These are phyloP conservation scores for Campaea margaritaria DNA, from an alignment of 2,888 invertebrate species.

Conservation along the genomic window DNA sequence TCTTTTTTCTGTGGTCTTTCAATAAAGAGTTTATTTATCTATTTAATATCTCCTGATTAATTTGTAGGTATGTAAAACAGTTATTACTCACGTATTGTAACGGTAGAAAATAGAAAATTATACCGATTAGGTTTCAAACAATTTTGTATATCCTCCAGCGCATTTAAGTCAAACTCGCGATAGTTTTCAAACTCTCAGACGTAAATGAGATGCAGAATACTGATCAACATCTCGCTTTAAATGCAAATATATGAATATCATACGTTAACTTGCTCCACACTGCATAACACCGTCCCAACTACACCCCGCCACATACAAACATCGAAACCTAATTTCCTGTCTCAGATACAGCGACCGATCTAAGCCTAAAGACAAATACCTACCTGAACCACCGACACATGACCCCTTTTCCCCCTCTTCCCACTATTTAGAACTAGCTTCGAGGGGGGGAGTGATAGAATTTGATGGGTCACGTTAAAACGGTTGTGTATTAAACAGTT, in stretches of 20 bases:
- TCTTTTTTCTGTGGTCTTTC: too few relatives aligned
- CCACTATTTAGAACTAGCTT: slow-evolving; percentile 19
- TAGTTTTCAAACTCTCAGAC: too few relatives aligned
- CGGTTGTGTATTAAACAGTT: slow-evolving; percentile 45
- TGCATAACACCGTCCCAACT: slow-evolving; percentile 58
- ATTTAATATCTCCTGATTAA: too few relatives aligned
- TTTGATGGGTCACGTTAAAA: slow-evolving; percentile 45
- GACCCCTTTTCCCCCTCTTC: slow-evolving; percentile 48
- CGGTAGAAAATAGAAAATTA: too few relatives aligned
- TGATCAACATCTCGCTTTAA: neutral
- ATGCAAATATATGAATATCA: slow-evolving; percentile 2
- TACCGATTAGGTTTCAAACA: too few relatives aligned
- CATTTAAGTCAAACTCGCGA: too few relatives aligned
- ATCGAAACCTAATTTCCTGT: slow-evolving; percentile 85
- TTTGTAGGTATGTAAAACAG: too few relatives aligned
- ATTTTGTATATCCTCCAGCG: too few relatives aligned
- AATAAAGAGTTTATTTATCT: too few relatives aligned
- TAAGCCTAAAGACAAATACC: slow-evolving; percentile 81
- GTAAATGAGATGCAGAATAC: too few relatives aligned
- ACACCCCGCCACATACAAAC: slow-evolving; percentile 67
- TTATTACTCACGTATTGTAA: too few relatives aligned
- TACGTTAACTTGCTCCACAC: slow-evolving; percentile 9
- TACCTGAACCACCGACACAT: slow-evolving; percentile 53
- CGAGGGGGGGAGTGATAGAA: slow-evolving; percentile 45
- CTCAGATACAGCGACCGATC: slow-evolving; percentile 75